A percentile compares a stretch with the other conserved stretches of the same genome.
Evolutionary conservation across 2,888 invertebrate species (phyloP).

Genomic region (Sturmia bella): DNA sequence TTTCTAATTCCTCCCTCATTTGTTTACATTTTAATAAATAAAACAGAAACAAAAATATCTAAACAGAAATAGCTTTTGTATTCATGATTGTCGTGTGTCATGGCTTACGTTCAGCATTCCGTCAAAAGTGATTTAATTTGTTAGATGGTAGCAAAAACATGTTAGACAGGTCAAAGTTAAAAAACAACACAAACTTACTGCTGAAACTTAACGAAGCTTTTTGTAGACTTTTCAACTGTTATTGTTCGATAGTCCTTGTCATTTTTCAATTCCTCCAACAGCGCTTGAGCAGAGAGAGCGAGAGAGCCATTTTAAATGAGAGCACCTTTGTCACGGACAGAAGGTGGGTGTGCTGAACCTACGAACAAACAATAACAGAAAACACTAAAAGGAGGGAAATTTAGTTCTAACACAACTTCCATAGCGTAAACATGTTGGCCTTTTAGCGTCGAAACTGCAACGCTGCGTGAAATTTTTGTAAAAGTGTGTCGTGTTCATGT

Average conservation of each 20-base stretch:
- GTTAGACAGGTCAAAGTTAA: slow-evolving; percentile 58
- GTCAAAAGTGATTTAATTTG: slow-evolving; percentile 46
- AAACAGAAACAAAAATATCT: not conserved
- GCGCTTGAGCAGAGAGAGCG: slow-evolving; percentile 59
- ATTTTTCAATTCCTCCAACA: not conserved
- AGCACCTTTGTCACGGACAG: not conserved
- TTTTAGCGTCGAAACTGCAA: slow-evolving; percentile 20
- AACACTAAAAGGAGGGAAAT: slow-evolving; percentile 38
- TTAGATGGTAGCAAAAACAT: slow-evolving; percentile 40
- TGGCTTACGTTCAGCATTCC: slow-evolving; percentile 20
- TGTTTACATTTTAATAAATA: not conserved
- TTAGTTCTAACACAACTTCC: slow-evolving; percentile 54
- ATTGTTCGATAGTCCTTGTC: slow-evolving; percentile 3
- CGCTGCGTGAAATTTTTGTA: not conserved
- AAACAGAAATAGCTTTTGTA: not conserved
- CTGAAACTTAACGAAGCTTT: slow-evolving; percentile 57
- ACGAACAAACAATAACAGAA: slow-evolving; percentile 38
- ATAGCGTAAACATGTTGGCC: slow-evolving; percentile 48
- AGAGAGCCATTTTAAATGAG: slow-evolving; percentile 1
- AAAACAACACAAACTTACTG: slow-evolving; percentile 7
- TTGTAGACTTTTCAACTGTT: slow-evolving; percentile 47
- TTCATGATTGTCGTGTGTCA: slow-evolving; percentile 2
- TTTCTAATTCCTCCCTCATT: not conserved
- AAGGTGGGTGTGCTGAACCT: slow-evolving; percentile 22
- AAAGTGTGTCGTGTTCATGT: slow-evolving; percentile 5